Conservation (phyloP, 1,140 invertebrate species). For the Sesamia nonagrioides region DNA sequence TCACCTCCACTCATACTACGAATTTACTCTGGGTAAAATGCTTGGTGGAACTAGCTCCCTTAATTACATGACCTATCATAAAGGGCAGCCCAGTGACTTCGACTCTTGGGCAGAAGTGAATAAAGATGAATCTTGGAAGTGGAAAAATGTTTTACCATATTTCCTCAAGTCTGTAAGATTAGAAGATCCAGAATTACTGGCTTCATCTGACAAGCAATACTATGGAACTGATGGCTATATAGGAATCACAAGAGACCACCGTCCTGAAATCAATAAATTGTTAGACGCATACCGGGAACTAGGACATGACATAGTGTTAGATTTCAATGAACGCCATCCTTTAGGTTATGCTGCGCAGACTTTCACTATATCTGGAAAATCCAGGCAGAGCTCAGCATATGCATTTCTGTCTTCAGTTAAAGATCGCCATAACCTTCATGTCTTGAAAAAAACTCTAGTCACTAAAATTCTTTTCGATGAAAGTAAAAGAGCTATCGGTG, state of each 20-base stretch:
- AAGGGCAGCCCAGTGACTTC: conserved; percentile 31
- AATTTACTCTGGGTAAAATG: conserved; percentile 42
- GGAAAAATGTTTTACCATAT: conserved; percentile 37
- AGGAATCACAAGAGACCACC: conserved; percentile 14
- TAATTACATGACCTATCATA: conserved; percentile 42
- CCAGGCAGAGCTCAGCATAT: conserved; percentile 8
- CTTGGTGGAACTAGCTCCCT: conserved; percentile 35
- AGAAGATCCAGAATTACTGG: conserved; percentile 21
- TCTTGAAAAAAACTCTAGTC: conserved; percentile 18
- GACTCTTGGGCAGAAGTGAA: conserved; percentile 34
- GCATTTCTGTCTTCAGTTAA: conserved; percentile 23
- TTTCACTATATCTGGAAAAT: conserved; percentile 33
- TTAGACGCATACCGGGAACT: conserved; percentile 36
- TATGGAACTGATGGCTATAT: conserved; percentile 39
- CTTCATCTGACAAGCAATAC: conserved; percentile 15
- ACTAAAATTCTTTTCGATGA: conserved; percentile 32
- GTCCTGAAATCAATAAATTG: conserved; percentile 10
- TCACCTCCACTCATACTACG: conserved; percentile 25
- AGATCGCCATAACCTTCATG: conserved; percentile 29
- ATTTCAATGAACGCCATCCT: conserved; percentile 39
- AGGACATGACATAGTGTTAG: conserved; percentile 31
- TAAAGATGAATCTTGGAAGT: conserved; percentile 34
- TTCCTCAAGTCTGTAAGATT: conserved; percentile 18
- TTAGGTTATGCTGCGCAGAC: conserved; percentile 34
- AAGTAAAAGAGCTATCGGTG: conserved; percentile 19